Evolutionary conservation across 2,888 invertebrate genomes (phyloP).

Genomic region (Athrips mouffetella): DNA sequence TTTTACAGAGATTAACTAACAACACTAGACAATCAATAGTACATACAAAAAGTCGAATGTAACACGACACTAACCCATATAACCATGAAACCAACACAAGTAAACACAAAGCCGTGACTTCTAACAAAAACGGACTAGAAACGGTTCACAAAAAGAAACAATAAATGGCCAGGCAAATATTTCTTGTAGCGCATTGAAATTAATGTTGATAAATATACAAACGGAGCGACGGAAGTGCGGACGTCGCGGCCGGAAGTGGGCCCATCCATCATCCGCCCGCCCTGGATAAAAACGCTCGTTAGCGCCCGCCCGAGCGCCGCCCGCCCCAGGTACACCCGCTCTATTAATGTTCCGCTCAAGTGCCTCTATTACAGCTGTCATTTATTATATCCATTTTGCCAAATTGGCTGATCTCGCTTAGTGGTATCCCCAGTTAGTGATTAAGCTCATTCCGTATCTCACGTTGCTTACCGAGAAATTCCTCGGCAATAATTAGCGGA

Average conservation of each 20-base stretch:
- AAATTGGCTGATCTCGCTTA: slow-evolving; percentile 65
- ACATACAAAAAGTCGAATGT: not conserved
- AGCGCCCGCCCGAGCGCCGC: slow-evolving; percentile 36
- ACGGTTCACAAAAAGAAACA: slow-evolving; percentile 26
- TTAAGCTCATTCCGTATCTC: slow-evolving; percentile 29
- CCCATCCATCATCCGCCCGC: slow-evolving; percentile 75
- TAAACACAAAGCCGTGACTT: slow-evolving; percentile 17
- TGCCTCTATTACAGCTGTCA: slow-evolving; percentile 75
- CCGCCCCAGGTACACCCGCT: slow-evolving; percentile 58
- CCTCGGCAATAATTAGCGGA: not conserved
- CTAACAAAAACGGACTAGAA: slow-evolving; percentile 22
- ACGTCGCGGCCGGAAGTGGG: slow-evolving; percentile 68
- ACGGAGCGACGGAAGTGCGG: slow-evolving; percentile 62
- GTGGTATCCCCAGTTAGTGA: slow-evolving; percentile 28
- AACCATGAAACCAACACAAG: not conserved
- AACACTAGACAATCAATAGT: not conserved
- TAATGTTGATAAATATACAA: slow-evolving; percentile 74
- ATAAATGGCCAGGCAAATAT: slow-evolving; percentile 39
- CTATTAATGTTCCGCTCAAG: slow-evolving; percentile 77
- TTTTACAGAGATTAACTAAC: too few species aligned
- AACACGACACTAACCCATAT: not conserved
- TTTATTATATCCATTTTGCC: slow-evolving; percentile 77
- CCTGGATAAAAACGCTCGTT: slow-evolving; percentile 78
- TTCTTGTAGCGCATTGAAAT: slow-evolving; percentile 63
- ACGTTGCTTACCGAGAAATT: not conserved